phyloP scores from a whole-genome alignment of 2,113 vertebrate genomes.

The Sinosuthora webbiana region DNA sequence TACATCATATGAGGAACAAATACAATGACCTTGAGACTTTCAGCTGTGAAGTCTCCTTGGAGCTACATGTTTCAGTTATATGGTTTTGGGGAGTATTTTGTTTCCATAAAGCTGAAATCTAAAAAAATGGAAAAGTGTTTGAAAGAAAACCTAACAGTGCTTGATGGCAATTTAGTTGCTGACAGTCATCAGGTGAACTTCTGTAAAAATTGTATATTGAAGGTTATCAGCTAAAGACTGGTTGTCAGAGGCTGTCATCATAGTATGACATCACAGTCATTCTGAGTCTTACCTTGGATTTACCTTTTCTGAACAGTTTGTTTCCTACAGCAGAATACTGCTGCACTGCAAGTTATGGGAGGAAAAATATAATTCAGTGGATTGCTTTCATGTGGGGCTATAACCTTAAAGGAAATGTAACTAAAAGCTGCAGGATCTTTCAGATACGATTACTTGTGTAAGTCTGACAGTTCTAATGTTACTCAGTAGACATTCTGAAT shows the following conservation, averaged over 20 bases:
- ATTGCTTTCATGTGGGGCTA: neutral
- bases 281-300: neutral
- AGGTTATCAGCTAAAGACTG: neutral
- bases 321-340: neutral
- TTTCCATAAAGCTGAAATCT: neutral
- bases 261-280: neutral
- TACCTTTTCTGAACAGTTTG: neutral
- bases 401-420: conserved; percentile 22
- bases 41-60: neutral
- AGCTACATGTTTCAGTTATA: neutral
- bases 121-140: neutral
- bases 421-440: conserved; percentile 40
- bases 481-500: conserved; percentile 21
- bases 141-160: neutral
- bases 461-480: conserved; percentile 40
- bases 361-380: neutral
- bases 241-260: neutral
- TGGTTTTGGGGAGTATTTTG: neutral
- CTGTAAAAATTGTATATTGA: neutral
- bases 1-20: neutral
- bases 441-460: neutral
- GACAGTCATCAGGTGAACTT: neutral
- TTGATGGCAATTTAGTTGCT: neutral
- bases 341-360: neutral
- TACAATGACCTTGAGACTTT: neutral